Evolutionary conservation across 2,113 vertebrate species (phyloP).

Genomic region (Epinephelus cyanopodus): DNA sequence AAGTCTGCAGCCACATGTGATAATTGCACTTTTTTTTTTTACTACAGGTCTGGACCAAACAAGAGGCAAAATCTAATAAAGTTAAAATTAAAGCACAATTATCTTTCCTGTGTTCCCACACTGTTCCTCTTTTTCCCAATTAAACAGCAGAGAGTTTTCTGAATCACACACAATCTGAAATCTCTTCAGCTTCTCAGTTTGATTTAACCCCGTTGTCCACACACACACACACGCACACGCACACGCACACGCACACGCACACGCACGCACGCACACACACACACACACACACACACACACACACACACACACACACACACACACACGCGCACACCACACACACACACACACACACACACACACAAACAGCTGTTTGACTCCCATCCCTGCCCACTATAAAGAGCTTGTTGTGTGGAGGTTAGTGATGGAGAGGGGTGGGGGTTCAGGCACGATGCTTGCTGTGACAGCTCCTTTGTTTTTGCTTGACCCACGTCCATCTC

Average conservation of each 20-base stretch:
- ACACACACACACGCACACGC: constrained; percentile 15
- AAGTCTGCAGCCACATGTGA: no score
- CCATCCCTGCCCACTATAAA: constrained; percentile 66
- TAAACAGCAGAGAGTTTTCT: neutral
- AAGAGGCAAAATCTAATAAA: neutral
- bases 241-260: neutral
- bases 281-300: constrained; percentile 4
- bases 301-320: constrained; percentile 16
- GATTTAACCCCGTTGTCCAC: neutral
- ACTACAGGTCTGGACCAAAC: no score
- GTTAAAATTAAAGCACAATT: neutral
- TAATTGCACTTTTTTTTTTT: no score
- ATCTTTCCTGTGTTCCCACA: neutral
- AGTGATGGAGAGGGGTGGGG: constrained; percentile 40
- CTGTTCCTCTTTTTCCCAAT: neutral
- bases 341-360: constrained; percentile 1
- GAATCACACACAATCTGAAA: neutral
- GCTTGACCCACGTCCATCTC: constrained; percentile 17
- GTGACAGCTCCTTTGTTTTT: constrained; percentile 63
- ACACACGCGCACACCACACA: constrained; percentile 20
- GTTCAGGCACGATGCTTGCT: constrained; percentile 21
- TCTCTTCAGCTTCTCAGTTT: neutral
- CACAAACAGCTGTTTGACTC: constrained; percentile 66
- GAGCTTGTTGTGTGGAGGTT: constrained; percentile 72
- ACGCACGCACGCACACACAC: no score